A percentile compares a stretch with the other conserved stretches of the same genome.
These are phyloP conservation scores for Drosophila lacertosa DNA, from an alignment of 1,140 invertebrate genomes.

Conservation along the genomic window DNA sequence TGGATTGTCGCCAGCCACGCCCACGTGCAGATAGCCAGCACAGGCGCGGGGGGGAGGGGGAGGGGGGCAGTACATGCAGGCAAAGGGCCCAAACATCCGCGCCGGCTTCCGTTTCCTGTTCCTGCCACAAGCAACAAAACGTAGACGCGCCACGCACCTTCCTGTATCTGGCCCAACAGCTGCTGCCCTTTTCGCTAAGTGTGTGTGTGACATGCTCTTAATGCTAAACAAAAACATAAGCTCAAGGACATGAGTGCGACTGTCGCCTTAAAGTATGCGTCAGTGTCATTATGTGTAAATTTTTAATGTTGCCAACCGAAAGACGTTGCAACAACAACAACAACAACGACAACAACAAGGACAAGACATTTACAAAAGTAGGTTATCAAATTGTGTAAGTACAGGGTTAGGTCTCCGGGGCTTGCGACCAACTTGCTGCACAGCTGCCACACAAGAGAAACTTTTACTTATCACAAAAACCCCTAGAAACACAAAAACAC, in stretches of 20 bases:
- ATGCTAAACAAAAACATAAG: constrained; percentile 77
- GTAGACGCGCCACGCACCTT: constrained; percentile 53
- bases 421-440: constrained; percentile 47
- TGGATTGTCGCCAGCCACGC: constrained; percentile 23
- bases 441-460: constrained; percentile 57
- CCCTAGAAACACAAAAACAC: too few species aligned
- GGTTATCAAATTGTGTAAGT: constrained; percentile 75
- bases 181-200: not conserved
- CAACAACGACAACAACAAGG: constrained; percentile 26
- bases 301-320: constrained; percentile 70
- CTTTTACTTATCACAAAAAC: constrained; percentile 52
- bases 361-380: constrained; percentile 51
- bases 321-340: constrained; percentile 36
- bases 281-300: constrained; percentile 70
- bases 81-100: constrained; percentile 45
- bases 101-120: constrained; percentile 43
- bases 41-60: too few species aligned
- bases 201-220: constrained; percentile 65
- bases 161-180: not conserved
- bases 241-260: constrained; percentile 64
- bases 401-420: constrained; percentile 34
- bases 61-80: constrained; percentile 1
- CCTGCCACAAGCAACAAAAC: constrained; percentile 50
- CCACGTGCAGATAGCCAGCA: constrained; percentile 24
- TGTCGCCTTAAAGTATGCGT: constrained; percentile 24